These are phyloP conservation scores for Hemaris fuciformis DNA, from an alignment of 2,888 invertebrate species.

Conservation along the genomic window DNA sequence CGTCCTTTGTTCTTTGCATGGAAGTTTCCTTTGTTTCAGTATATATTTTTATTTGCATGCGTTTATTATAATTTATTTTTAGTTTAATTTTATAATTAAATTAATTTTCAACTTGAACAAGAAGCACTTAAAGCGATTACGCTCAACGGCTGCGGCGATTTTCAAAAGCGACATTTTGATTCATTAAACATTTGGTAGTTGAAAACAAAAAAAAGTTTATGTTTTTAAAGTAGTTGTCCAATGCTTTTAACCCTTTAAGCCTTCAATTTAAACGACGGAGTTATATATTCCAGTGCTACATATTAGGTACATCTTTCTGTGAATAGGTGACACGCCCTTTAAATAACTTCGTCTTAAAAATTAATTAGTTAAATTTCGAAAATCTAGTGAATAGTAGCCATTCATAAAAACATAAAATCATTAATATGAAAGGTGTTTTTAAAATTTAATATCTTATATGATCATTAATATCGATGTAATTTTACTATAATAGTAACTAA, in stretches of 20 bases:
- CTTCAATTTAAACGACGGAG: background rate
- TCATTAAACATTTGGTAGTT: background rate
- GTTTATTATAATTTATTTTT: background rate
- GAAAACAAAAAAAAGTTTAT: background rate
- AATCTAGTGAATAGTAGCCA: too few species aligned
- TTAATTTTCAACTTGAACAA: background rate
- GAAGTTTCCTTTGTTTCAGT: background rate
- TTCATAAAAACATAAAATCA: too few species aligned
- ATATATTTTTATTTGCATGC: background rate
- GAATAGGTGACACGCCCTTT: too few species aligned
- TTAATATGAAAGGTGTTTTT: too few species aligned
- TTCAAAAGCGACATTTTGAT: background rate
- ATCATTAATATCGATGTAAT: too few species aligned
- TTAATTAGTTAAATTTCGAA: too few species aligned
- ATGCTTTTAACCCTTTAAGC: background rate
- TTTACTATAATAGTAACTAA: too few species aligned
- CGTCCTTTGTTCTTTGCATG: constrained; percentile 6
- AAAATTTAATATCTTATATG: too few species aligned
- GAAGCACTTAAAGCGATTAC: background rate
- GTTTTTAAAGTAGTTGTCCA: background rate
- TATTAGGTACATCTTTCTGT: too few species aligned
- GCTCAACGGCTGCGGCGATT: background rate
- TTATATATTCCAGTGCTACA: background rate
- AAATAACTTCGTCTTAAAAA: too few species aligned
- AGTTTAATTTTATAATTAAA: background rate